Base-by-base conservation (phyloP, 2,888 invertebrate species). In the Tortrix viridana region DNA sequence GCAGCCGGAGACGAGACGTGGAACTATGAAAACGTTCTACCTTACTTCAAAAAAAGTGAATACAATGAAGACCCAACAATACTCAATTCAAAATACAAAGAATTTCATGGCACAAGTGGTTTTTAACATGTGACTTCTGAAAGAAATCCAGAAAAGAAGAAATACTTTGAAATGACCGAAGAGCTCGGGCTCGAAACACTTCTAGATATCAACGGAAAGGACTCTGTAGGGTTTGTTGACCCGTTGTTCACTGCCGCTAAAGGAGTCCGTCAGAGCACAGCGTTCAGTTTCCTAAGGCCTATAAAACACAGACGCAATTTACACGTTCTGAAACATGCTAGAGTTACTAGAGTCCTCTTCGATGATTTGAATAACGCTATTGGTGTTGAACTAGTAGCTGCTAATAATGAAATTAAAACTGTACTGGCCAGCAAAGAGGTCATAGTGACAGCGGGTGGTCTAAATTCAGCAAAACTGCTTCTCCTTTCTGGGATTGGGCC, bases 401-500 rank as follows among this genome's bases (percentile, higher is more conserved):
- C 37, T 53, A 16, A 46, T 12, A 43, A 49, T 12, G 32, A 50
- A 9, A 23, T 19, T 18, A 61, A 62, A 2, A 1, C 78, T 77
- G 19, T 65, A 1, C 46, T 46, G 18, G 81, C 75, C 1, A 81
- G 59, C 53, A 88, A 83, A 65, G 89, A 93, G 64, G 76, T 92
- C 0, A 85, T 92, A 53, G 46, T 88, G 3, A 84, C 85, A 1
- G 86, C 83, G 0, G 90, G 89, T 3, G 69, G 81, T 3, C 75
- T 90, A 6, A 84, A 85, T 65, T 80, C 89, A 0, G 85, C 90
- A 1, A 85, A 84, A 67, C 72, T 89, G 6, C 72, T 87, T 6
- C 82, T 87, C 78, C 72, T 84, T 1, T 92, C 86, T 1, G 92
- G 90, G 1, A 69, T 92, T 2, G 91, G 91, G 7, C 88, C 88